Percentiles rank a stretch among this genome's conserved stretches.
These are phyloP conservation scores for Nothobranchius furzeri DNA, from an alignment of 2,113 vertebrate genomes.

Conservation along the genomic window DNA sequence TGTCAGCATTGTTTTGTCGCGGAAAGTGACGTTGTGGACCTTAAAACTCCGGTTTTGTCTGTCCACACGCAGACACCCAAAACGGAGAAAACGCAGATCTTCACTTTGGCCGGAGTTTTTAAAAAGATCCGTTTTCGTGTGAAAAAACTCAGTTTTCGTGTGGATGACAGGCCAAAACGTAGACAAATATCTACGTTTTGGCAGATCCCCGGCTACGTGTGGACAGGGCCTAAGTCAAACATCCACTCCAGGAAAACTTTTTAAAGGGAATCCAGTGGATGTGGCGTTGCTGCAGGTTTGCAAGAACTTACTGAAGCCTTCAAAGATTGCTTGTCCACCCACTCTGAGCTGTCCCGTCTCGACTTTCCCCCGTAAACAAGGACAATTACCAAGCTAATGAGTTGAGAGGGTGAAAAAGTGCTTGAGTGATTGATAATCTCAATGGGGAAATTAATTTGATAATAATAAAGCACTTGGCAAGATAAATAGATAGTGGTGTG, in stretches of 20 bases:
- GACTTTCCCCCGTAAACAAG: constrained; percentile 81
- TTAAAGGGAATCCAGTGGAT: neutral
- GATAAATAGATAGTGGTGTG: constrained; percentile 79
- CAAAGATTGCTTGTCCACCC: constrained; percentile 37
- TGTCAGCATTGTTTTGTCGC: too few species aligned
- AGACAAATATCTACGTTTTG: too few species aligned
- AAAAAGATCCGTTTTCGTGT: too few species aligned
- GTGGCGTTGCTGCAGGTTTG: neutral
- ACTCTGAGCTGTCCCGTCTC: constrained; percentile 57
- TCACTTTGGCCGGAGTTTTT: too few species aligned
- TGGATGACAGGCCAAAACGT: too few species aligned
- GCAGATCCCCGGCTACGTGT: too few species aligned
- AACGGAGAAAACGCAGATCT: too few species aligned
- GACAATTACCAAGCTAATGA: constrained; percentile 82
- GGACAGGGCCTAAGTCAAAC: neutral
- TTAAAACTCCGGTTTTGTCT: too few species aligned
- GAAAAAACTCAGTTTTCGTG: too few species aligned
- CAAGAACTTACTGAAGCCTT: constrained; percentile 19
- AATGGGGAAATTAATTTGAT: constrained; percentile 79
- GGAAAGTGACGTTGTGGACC: too few species aligned
- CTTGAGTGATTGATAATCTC: constrained; percentile 79
- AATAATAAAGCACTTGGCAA: constrained; percentile 82
- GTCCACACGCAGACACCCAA: too few species aligned
- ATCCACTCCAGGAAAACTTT: neutral
- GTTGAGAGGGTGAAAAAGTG: constrained; percentile 67